Conservation (phyloP, 2,113 vertebrate genomes). For the Lasiurus borealis region DNA sequence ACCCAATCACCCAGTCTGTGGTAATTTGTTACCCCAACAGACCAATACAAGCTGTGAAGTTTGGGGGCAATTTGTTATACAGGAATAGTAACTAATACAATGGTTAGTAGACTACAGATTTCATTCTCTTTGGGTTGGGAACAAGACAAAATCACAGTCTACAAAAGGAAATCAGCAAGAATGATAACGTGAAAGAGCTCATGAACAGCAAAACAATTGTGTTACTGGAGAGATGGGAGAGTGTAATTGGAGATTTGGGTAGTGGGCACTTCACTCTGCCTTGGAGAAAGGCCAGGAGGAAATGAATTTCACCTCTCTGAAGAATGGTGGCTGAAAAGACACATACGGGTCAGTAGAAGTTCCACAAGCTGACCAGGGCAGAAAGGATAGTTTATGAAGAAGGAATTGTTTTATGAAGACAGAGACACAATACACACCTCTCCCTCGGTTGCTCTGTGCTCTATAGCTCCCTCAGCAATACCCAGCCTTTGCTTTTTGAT, state of each 20-base stretch:
- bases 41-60: neutral
- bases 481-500: neutral
- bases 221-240: neutral
- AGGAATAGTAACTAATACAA: neutral
- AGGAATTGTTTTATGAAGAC: neutral
- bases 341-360: neutral
- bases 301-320: neutral
- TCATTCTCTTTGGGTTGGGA: neutral
- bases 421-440: accelerated
- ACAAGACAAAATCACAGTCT: neutral
- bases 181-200: neutral
- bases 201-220: neutral
- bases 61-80: neutral
- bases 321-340: neutral
- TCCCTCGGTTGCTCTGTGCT: neutral
- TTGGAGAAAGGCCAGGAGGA: too few species aligned
- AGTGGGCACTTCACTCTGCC: neutral
- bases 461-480: neutral
- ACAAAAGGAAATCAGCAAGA: neutral
- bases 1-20: neutral
- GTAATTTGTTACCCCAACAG: neutral
- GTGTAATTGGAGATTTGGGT: neutral
- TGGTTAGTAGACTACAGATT: neutral
- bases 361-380: neutral
- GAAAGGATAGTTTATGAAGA: neutral